Percentiles rank a stretch among this genome's conserved stretches.
phyloP scores from a whole-genome alignment of 2,888 invertebrate species.

The Patella depressa region DNA sequence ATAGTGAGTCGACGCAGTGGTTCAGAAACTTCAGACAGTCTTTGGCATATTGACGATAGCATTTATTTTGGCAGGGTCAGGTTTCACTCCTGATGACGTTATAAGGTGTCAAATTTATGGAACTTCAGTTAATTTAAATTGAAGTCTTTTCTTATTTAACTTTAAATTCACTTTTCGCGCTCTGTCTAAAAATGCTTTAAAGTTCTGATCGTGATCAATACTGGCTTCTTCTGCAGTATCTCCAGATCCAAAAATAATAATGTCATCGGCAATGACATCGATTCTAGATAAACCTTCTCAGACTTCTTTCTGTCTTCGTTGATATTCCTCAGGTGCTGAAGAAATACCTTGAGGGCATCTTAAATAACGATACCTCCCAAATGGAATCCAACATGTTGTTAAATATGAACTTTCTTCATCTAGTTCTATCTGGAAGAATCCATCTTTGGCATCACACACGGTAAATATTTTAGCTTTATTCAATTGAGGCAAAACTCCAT shows the following conservation, averaged over 20 bases:
- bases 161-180: slow-evolving; percentile 11
- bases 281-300: background rate
- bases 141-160: slow-evolving; percentile 18
- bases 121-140: background rate
- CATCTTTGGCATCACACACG: slow-evolving; percentile 28
- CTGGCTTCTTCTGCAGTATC: no score
- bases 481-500: slow-evolving; percentile 17
- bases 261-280: slow-evolving; percentile 10
- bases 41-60: slow-evolving; percentile 29
- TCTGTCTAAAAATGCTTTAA: slow-evolving; percentile 4
- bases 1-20: no score
- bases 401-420: no score
- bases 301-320: slow-evolving; percentile 10
- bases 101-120: slow-evolving; percentile 29
- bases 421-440: no score
- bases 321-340: slow-evolving; percentile 26
- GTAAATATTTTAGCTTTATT: slow-evolving; percentile 26
- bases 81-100: slow-evolving; percentile 21
- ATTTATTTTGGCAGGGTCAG: slow-evolving; percentile 2
- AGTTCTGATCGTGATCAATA: slow-evolving; percentile 14
- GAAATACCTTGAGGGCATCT: slow-evolving; percentile 19
- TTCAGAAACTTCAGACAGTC: no score
- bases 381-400: slow-evolving; percentile 33
- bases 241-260: no score
- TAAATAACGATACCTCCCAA: slow-evolving; percentile 19